Base-by-base conservation (phyloP, 2,113 vertebrate species). In the Rhinopomastus cyanomelas region DNA sequence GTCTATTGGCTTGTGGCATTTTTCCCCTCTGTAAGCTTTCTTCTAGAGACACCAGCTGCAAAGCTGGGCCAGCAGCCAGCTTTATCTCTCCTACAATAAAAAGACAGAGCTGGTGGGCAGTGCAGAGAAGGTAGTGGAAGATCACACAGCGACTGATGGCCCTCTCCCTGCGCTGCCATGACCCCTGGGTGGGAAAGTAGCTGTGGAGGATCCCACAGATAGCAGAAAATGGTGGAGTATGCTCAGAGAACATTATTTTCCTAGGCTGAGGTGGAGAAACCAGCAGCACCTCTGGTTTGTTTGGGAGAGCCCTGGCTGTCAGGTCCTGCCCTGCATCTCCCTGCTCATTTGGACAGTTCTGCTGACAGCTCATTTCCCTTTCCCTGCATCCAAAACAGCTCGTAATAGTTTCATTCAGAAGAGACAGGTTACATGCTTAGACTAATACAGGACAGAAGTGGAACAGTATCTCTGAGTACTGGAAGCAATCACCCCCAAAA, bases 11-110 rank as follows among this genome's bases (percentile, higher is more conserved):
- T 92, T 93, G 66, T 87, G 44, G 0, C 3, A 59, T 84, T 79
- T 90, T 91, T 8, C 37, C 67, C 36, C 30, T 86, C 82, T 81
- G 85, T 92, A 91, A 92, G 87, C 91, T 95, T 82, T 92, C 79
- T 95, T 77, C 68, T 71, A 67, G 69, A 95, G 88, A 88, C 80
- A 91, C 53, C 95, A 95, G 91, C 93, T 95, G 94, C 94, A 95
- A 81, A 93, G 83, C 76, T 57, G 48, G 95, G 93, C 82, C 3
- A 0, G 39, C 68, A 78, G 91, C 94, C 93, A 96, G 65, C 39
- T 86, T 84, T 37, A 8, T 68, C 80, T 94, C 73, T 92, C 57
- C 83, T 92, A 91, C 87, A 86, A 79, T 75, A 89, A 90, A 94
- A 95, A 77, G 72, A 61, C 3, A 5, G 73, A 85, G 49, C 62